These are phyloP conservation scores for Macropus fuliginosus DNA, from an alignment of 2,797 vertebrate species.

Conservation along the genomic window DNA sequence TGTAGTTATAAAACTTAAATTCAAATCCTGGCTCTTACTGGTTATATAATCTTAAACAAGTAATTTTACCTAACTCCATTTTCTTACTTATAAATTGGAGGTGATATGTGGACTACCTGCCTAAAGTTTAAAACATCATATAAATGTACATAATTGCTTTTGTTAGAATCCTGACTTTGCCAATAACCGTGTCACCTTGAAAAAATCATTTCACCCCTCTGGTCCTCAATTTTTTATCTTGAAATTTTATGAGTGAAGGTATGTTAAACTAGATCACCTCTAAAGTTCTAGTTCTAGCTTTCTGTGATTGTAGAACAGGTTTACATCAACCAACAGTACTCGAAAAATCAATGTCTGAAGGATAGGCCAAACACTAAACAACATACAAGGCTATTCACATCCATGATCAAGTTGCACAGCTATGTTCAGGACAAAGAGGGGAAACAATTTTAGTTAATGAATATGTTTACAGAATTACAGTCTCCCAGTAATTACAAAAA, in stretches of 20 bases:
- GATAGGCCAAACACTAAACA: neutral
- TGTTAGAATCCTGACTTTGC: neutral
- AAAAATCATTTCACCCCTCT: neutral
- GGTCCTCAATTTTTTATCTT: neutral
- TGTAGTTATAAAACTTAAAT: neutral
- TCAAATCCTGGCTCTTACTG: neutral
- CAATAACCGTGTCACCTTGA: neutral
- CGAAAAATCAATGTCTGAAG: neutral
- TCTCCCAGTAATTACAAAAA: conserved; percentile 24
- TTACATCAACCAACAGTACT: neutral
- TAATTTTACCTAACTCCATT: neutral
- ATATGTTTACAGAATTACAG: neutral
- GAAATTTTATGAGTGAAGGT: neutral
- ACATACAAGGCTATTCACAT: neutral
- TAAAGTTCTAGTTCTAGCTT: neutral
- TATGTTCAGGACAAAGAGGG: neutral
- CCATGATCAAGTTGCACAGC: neutral
- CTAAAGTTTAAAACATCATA: neutral
- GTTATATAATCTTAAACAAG: neutral
- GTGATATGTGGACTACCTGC: neutral
- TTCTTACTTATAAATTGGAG: neutral
- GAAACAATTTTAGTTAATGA: neutral
- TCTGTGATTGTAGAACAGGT: neutral
- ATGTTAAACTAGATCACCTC: neutral
- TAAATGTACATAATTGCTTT: neutral